phyloP scores from a whole-genome alignment of 2,113 vertebrate genomes.

The Oophaga pumilio region DNA sequence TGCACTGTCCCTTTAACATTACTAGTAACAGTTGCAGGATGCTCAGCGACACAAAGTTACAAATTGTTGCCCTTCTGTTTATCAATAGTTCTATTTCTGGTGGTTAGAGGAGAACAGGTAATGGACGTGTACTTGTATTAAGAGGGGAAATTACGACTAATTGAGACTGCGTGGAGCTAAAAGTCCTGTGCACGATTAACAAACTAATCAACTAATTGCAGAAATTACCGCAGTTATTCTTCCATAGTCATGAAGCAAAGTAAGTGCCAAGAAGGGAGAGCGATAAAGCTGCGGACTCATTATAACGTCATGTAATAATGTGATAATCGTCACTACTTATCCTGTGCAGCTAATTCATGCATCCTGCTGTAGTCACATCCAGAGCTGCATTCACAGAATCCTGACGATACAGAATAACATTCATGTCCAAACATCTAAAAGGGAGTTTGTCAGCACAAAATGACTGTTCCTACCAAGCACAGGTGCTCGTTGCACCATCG shows the following conservation, averaged over 20 bases:
- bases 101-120: background rate
- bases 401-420: no score
- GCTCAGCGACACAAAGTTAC: background rate
- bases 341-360: background rate
- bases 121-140: background rate
- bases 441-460: no score
- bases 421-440: no score
- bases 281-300: background rate
- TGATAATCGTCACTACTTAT: background rate
- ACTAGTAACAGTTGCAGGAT: background rate
- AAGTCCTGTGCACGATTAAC: constrained; percentile 6
- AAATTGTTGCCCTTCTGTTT: background rate
- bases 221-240: constrained; percentile 22
- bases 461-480: no score
- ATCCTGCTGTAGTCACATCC: no score
- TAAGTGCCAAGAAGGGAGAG: background rate
- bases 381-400: no score
- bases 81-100: background rate
- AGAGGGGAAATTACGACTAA: constrained; percentile 23
- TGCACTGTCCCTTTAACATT: no score
- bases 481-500: no score
- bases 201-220: constrained; percentile 28
- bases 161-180: constrained; percentile 2
- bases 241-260: background rate
- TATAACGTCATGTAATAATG: background rate